These are phyloP conservation scores for Anas bahamensis DNA, from an alignment of 2,797 vertebrate genomes.

Conservation along the genomic window DNA sequence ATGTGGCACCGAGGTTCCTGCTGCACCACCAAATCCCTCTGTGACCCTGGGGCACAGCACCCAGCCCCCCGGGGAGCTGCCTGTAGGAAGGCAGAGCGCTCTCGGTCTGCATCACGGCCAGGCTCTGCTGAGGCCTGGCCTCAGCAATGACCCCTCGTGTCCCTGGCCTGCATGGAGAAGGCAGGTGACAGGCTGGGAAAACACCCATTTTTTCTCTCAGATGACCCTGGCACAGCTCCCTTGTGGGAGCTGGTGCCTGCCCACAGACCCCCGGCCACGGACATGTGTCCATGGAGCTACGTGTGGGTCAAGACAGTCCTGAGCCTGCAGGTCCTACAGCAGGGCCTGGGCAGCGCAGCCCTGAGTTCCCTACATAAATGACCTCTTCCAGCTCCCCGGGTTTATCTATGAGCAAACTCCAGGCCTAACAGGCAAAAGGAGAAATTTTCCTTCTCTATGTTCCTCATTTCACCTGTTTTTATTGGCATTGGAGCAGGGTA, in stretches of 20 bases:
- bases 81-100: neutral
- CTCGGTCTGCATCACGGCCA: neutral
- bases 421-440: neutral
- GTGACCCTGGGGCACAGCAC: neutral
- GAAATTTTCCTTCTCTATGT: neutral
- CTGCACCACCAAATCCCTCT: neutral
- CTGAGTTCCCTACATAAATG: too few species aligned
- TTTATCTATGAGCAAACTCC: neutral
- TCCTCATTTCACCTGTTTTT: neutral
- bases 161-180: too few species aligned
- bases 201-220: fast-evolving
- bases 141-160: neutral
- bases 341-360: neutral
- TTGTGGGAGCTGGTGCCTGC: neutral
- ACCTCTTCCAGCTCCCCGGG: neutral
- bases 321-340: neutral
- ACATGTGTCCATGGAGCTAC: neutral
- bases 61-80: neutral
- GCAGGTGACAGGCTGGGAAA: too few species aligned
- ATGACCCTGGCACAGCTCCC: neutral
- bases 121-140: neutral
- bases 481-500: neutral
- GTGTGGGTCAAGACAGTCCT: fast-evolving
- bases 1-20: neutral
- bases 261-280: too few species aligned